A percentile compares a stretch with the other conserved stretches of the same genome.
Evolutionary conservation across 2,888 invertebrate genomes (phyloP).

Genomic region (Leucophora obtusa): DNA sequence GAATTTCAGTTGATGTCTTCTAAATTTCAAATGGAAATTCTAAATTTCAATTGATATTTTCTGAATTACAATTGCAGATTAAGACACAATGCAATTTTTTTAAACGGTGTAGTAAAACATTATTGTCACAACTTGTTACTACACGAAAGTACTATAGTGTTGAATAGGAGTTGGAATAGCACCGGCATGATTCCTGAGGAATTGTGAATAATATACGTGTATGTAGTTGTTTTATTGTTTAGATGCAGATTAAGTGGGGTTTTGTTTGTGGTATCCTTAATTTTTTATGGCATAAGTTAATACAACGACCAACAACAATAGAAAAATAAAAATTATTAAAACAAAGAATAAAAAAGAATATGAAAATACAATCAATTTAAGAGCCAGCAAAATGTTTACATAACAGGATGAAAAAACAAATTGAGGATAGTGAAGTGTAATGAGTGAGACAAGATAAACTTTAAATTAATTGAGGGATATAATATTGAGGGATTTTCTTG

Average conservation of each 20-base stretch:
- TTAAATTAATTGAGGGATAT: constrained; percentile 56
- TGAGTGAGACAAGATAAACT: constrained; percentile 44
- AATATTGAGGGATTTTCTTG: constrained; percentile 46
- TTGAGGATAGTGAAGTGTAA: constrained; percentile 25
- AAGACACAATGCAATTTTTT: too few species aligned
- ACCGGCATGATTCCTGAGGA: background rate
- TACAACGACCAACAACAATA: constrained; percentile 27
- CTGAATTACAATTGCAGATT: too few species aligned
- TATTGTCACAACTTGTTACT: background rate
- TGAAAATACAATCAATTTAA: constrained; percentile 50
- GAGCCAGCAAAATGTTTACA: constrained; percentile 54
- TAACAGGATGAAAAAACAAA: constrained; percentile 46
- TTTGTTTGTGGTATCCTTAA: constrained; percentile 49
- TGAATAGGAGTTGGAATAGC: background rate
- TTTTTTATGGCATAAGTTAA: constrained; percentile 53
- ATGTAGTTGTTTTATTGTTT: constrained; percentile 51
- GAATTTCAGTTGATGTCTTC: too few species aligned
- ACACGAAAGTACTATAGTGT: background rate
- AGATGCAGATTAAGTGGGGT: constrained; percentile 57
- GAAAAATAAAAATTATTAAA: constrained; percentile 24
- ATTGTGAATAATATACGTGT: background rate
- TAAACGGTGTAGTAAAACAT: background rate
- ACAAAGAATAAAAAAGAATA: constrained; percentile 21
- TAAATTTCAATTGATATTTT: too few species aligned
- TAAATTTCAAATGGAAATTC: too few species aligned